Evolutionary conservation across 2,797 vertebrate genomes (phyloP), one percentile per base, ranked within the genome.

Genomic region (Pseudomugil gertrudae): DNA sequence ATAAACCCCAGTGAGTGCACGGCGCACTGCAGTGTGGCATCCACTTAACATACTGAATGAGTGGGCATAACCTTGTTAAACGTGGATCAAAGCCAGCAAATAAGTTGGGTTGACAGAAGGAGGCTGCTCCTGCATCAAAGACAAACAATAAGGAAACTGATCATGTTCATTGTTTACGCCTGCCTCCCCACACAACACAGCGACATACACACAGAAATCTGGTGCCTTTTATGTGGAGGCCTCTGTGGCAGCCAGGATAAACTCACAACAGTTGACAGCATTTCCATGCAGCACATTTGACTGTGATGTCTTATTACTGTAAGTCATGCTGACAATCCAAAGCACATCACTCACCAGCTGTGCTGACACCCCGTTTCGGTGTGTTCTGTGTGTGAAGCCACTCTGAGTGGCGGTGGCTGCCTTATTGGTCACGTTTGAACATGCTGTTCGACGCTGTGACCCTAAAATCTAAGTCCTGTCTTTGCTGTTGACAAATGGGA

Each of bases 401-500:
- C 27, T 58, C 55, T 15, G 53, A 53, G 56, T 4, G 32, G 74
- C 43, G 53, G 57, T 6, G 32, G 74, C 43, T 45, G 69, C 57
- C 15, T 45, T 52, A 73, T 59, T 17, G 48, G 30, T 27, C 50
- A 52, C 56, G 60, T 77, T 67, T 72, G 61, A 80, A 70, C 32
- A 56, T 61, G 54, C 55, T 58, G 72, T 67, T 78, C 53, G 65
- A 76, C 23, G 56, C 52, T 38, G 2, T 19, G 78, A 83, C 76
- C 84, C 87, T 43, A 38, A 69, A 84, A 80, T 74, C 60, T 30
- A 13, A 78, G 65, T 14, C 26, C 17, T 9, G 80, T 69, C 71
- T 56, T 26, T 17, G 69, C 71, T 70, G 86, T 83, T 89, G 88
- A 91, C 85, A 84, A 91, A 90, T 81, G 71, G 77, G 89, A 87